Evolutionary conservation across 1,140 invertebrate species (phyloP), one percentile per base, ranked within the genome.

Genomic region (Heliconius melpomene): DNA sequence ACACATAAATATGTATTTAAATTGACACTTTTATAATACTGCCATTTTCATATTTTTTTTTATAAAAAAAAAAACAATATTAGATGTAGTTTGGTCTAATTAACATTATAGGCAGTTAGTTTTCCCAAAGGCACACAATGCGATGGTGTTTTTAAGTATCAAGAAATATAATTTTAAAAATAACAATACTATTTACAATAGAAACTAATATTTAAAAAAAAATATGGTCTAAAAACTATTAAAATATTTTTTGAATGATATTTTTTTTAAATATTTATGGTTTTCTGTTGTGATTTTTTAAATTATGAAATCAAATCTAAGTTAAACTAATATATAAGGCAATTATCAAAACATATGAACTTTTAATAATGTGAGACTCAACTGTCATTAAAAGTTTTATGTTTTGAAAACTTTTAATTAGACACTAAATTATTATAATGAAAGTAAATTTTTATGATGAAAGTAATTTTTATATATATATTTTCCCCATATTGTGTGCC

Each of bases 61-160:
- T n/a, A n/a, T 16, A 16, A 5, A 46, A 46, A 46, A 66, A 26
- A 66, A 26, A 66, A 66, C 23, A 11, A 11, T 66, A 40, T 38
- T 50, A 77, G 16, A 40, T 72, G 3, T 77, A 74, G 23, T 46
- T 72, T 54, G 5, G 70, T 77, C 75, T 76, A 40, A 72, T 73
- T 73, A 29, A 70, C 23, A 54, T 54, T 57, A 75, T 79, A 54
- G 29, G 46, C 74, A 66, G 72, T 72, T 76, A 76, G 60, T 70
- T 66, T 71, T 76, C 52, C 88, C 87, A 91, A 93, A 91, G 84
- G 85, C 87, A 89, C 89, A 89, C 82, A 89, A 90, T 90, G 13
- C 81, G 88, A 90, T 90, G 29, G 81, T 80, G 60, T 18, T 60
- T 46, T 46, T 46, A 2, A 46, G 3, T 16, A 46, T 5, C 40